A percentile compares a stretch with the other conserved stretches of the same genome.
Evolutionary conservation across 37 sponge, comb jelly and placozoan species (phyloP).

Genomic region (Bolinopsis microptera): DNA sequence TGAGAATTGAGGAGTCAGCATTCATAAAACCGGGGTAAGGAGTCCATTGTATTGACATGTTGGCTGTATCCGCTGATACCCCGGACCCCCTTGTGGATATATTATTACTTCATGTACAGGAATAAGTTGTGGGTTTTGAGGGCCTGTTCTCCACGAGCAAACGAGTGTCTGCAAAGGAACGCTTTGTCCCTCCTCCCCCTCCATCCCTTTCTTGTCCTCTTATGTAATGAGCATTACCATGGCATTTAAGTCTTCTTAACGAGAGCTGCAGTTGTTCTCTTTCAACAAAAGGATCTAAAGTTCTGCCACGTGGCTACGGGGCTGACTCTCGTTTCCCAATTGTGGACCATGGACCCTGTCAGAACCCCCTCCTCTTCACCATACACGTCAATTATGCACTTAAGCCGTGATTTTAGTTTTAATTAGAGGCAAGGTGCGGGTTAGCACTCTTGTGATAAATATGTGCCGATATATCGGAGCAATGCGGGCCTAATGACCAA

Average conservation of each 20-base stretch:
- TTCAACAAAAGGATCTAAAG: not conserved
- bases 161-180: not conserved
- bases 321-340: not conserved
- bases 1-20: not conserved
- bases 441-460: not conserved
- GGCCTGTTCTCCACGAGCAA: not conserved
- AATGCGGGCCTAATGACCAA: not conserved
- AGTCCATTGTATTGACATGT: not conserved
- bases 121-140: not conserved
- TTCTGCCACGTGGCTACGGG: not conserved
- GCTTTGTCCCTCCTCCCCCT: not conserved
- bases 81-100: not conserved
- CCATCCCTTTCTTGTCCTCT: not conserved
- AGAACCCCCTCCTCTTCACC: not conserved
- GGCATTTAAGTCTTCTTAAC: not conserved
- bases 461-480: not conserved
- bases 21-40: not conserved
- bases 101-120: not conserved
- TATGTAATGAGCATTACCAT: not conserved
- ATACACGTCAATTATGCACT: not conserved
- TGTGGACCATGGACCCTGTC: not conserved
- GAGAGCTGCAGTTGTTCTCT: not conserved
- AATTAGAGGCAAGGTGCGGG: not conserved
- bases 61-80: not conserved
- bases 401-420: not conserved